A percentile compares a stretch with the other conserved stretches of the same genome.
phyloP scores from a whole-genome alignment of 1,140 invertebrate genomes.

The Drosophila albomicans region DNA sequence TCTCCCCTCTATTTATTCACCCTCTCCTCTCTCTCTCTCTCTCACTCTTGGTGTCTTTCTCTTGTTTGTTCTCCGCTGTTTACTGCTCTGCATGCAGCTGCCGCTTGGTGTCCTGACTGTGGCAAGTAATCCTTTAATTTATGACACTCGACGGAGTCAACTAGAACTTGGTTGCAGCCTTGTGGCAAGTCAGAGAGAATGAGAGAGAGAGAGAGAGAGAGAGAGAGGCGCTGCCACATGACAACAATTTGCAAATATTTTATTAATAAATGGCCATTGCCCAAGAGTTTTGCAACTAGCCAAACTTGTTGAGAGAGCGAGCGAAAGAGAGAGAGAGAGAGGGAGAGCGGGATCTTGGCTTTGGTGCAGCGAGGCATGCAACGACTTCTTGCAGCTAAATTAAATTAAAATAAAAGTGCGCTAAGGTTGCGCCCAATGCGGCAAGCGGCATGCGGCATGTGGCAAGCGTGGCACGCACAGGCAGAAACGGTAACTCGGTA shows the following conservation, averaged over 20 bases:
- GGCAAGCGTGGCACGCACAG: background rate
- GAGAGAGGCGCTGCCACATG: conserved; percentile 56
- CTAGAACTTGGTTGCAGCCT: conserved; percentile 45
- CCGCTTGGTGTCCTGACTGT: conserved; percentile 13
- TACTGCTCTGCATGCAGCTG: conserved; percentile 15
- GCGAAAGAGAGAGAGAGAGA: conserved; percentile 1
- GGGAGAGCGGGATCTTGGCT: conserved; percentile 6
- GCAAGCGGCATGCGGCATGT: conserved; percentile 2
- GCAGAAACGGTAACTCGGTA: conserved; percentile 31
- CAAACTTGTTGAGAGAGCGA: conserved; percentile 53
- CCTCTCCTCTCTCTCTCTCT: background rate
- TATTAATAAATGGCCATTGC: conserved; percentile 81
- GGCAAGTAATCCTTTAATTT: conserved; percentile 56
- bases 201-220: too few species aligned
- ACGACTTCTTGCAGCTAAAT: conserved; percentile 68
- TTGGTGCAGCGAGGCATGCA: conserved; percentile 54
- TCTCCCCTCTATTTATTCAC: too few species aligned
- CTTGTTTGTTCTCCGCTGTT: too few species aligned
- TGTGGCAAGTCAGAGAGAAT: background rate
- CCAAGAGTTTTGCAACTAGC: conserved; percentile 22
- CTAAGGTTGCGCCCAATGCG: conserved; percentile 63
- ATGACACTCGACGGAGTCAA: conserved; percentile 57
- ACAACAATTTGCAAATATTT: conserved; percentile 83
- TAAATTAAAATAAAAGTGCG: conserved; percentile 77
- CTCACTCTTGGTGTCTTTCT: conserved; percentile 31